A percentile compares a stretch with the other conserved stretches of the same genome.
Conservation (phyloP, 2,888 invertebrate species). For the Xylota sylvarum region DNA sequence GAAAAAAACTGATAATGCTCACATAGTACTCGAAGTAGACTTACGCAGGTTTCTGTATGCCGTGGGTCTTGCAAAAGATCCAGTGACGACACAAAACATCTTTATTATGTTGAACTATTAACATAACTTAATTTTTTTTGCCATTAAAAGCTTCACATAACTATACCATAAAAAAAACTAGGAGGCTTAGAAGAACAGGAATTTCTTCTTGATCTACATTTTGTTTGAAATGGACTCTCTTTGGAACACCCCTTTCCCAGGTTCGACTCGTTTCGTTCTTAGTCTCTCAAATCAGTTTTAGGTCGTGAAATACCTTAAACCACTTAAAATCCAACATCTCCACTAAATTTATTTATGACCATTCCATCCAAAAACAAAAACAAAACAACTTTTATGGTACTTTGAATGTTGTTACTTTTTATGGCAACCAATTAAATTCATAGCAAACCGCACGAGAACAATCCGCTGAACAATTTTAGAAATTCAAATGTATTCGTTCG, state of each 20-base stretch:
- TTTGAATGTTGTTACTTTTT: constrained; percentile 31
- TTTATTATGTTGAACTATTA: too few species aligned
- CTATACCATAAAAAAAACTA: too few species aligned
- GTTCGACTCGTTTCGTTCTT: neutral
- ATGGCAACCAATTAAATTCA: constrained; percentile 58
- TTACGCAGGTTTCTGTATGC: too few species aligned
- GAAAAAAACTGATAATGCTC: too few species aligned
- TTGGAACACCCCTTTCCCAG: neutral
- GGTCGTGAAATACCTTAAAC: neutral
- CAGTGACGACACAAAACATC: too few species aligned
- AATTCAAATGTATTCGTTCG: constrained; percentile 44
- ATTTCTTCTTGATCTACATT: neutral
- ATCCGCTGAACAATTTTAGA: constrained; percentile 47
- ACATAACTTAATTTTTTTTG: too few species aligned
- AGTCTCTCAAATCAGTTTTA: neutral
- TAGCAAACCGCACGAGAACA: constrained; percentile 33
- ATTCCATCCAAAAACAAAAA: neutral
- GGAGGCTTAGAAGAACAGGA: neutral
- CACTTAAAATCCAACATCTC: constrained; percentile 10
- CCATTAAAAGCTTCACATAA: too few species aligned
- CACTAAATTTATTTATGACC: neutral
- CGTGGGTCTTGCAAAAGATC: too few species aligned
- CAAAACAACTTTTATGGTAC: constrained; percentile 35
- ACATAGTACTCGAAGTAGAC: too few species aligned
- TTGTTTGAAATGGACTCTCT: neutral